These are phyloP conservation scores for Galago senegalensis DNA, from an alignment of 2,797 vertebrate genomes.

Conservation along the genomic window DNA sequence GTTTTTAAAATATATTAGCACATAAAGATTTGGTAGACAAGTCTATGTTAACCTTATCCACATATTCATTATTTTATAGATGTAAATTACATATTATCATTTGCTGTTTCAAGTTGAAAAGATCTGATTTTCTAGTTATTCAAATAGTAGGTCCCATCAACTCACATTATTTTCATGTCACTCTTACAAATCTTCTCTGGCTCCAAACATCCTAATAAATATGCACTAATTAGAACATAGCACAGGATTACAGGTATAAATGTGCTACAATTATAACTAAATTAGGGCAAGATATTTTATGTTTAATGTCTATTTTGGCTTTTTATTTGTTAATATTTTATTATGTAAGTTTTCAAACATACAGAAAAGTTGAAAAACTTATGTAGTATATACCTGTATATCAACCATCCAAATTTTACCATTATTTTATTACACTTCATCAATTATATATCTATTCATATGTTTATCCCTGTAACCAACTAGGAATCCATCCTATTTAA, in stretches of 20 bases:
- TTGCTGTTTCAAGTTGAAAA: not conserved
- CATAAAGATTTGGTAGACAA: not conserved
- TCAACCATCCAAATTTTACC: not conserved
- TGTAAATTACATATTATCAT: not conserved
- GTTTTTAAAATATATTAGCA: not conserved
- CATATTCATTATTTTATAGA: not conserved
- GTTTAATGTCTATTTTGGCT: not conserved
- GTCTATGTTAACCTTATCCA: not conserved
- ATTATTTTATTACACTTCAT: not conserved
- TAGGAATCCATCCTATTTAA: not conserved
- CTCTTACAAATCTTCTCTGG: not conserved
- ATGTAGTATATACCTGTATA: not conserved
- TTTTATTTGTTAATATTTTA: not conserved
- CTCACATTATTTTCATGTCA: not conserved
- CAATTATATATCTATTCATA: not conserved
- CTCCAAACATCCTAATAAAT: not conserved
- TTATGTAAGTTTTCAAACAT: not conserved
- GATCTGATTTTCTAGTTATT: not conserved
- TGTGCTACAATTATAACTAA: not conserved
- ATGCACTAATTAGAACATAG: not conserved
- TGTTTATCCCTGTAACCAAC: not conserved
- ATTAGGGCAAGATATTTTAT: not conserved
- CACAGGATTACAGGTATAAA: not conserved
- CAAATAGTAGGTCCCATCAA: not conserved
- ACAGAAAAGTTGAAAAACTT: not conserved